Conservation (phyloP, 2,888 invertebrate species). For the Pheosia gnoma region DNA sequence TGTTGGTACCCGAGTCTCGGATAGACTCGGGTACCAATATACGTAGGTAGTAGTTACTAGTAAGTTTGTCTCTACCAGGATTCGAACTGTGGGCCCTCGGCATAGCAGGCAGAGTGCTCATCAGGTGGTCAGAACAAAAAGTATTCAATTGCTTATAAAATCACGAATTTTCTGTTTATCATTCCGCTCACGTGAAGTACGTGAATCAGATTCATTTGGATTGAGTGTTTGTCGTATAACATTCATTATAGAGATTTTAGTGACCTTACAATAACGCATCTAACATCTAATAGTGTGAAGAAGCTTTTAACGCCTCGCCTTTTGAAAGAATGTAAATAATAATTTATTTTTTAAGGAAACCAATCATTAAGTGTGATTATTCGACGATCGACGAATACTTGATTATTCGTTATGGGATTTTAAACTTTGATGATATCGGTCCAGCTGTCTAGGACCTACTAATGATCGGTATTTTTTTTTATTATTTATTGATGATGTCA, state of each 20-base stretch:
- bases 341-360: constrained; percentile 26
- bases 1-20: too few species aligned
- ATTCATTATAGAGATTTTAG: background rate
- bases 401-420: constrained; percentile 14
- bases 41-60: too few species aligned
- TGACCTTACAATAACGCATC: constrained; percentile 15
- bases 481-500: constrained; percentile 47
- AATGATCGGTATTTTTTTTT: constrained; percentile 28
- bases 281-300: constrained; percentile 14
- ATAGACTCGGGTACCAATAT: too few species aligned
- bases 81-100: too few species aligned
- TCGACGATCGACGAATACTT: too few species aligned
- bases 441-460: constrained; percentile 31
- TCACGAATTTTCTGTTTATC: background rate
- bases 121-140: background rate
- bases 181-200: background rate
- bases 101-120: too few species aligned
- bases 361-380: constrained; percentile 17
- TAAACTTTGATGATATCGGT: constrained; percentile 29
- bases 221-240: constrained; percentile 1
- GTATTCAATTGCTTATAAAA: background rate
- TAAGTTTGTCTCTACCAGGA: too few species aligned
- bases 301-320: constrained; percentile 13
- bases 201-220: background rate
- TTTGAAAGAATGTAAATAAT: constrained; percentile 20